Evolutionary conservation across 2,797 vertebrate species (phyloP).

Genomic region (Meda fulgida): DNA sequence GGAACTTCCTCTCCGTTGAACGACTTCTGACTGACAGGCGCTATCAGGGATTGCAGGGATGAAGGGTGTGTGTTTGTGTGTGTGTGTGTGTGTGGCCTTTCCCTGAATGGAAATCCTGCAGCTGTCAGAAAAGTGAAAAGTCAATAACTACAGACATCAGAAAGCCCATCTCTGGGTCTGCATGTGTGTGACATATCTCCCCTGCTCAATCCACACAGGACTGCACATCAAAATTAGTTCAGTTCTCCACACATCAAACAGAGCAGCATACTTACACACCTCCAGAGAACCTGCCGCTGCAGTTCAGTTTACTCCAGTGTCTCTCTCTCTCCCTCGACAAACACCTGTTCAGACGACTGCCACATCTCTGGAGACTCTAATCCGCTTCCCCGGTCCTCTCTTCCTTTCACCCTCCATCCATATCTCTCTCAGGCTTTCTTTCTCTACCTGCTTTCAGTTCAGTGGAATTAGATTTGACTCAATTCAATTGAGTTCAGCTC

Average conservation of each 20-base stretch:
- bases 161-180: conserved; percentile 42
- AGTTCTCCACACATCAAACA: conserved; percentile 52
- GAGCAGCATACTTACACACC: conserved; percentile 13
- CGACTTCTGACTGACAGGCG: conserved; percentile 8
- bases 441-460: conserved; percentile 48
- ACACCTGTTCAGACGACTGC: conserved; percentile 30
- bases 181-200: conserved; percentile 45
- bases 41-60: conserved; percentile 3
- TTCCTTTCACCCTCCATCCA: conserved; percentile 16
- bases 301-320: conserved; percentile 34
- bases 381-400: conserved; percentile 24
- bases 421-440: conserved; percentile 17
- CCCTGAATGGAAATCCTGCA: conserved; percentile 28
- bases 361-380: conserved; percentile 36
- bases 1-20: conserved; percentile 22
- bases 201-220: conserved; percentile 39
- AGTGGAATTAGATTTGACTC: conserved; percentile 55
- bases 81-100: conserved; percentile 17
- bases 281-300: not conserved
- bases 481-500: conserved; percentile 46
- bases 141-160: conserved; percentile 52
- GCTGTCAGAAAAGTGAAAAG: conserved; percentile 41
- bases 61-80: not conserved
- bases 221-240: conserved; percentile 44
- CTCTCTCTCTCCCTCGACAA: conserved; percentile 28